phyloP scores from a whole-genome alignment of 1,140 invertebrate species.

The Drosophila serrata region DNA sequence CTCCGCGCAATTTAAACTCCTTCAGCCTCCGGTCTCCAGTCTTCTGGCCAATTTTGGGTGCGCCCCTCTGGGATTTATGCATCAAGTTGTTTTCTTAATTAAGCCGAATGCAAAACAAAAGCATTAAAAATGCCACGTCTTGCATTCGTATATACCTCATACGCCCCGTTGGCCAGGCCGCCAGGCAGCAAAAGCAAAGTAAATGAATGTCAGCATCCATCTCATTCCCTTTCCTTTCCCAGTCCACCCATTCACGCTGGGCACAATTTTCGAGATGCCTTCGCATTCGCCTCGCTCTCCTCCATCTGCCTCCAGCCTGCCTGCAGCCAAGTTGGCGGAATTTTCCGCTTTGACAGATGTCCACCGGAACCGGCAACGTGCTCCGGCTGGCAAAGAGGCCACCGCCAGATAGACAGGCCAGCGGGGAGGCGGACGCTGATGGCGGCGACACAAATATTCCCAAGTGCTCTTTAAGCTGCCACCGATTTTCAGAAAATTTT shows the following conservation, averaged over 20 bases:
- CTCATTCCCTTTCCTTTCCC: not conserved
- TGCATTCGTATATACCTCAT: conserved; percentile 65
- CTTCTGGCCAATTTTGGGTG: conserved; percentile 42
- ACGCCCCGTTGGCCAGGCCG: conserved; percentile 62
- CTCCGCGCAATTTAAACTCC: conserved; percentile 48
- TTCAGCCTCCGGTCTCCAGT: not conserved
- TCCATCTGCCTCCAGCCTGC: not conserved
- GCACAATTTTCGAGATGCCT: conserved; percentile 41
- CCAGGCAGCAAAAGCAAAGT: conserved; percentile 49
- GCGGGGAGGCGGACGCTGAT: not conserved
- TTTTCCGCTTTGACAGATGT: conserved; percentile 53
- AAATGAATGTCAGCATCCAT: conserved; percentile 70
- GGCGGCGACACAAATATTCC: conserved; percentile 17
- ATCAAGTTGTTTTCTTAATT: conserved; percentile 78
- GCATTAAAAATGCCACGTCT: conserved; percentile 67
- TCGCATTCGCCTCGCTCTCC: conserved; percentile 10
- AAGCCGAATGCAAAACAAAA: conserved; percentile 65
- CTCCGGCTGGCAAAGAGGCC: conserved; percentile 28
- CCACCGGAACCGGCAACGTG: conserved; percentile 33
- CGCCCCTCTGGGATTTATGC: conserved; percentile 38
- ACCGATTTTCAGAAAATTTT: conserved; percentile 34
- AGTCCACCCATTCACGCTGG: not conserved
- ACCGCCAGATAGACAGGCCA: conserved; percentile 14
- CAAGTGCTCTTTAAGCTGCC: conserved; percentile 40
- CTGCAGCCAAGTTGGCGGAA: conserved; percentile 32